Evolutionary conservation across 2,113 vertebrate species (phyloP).

Genomic region (Hucho hucho): DNA sequence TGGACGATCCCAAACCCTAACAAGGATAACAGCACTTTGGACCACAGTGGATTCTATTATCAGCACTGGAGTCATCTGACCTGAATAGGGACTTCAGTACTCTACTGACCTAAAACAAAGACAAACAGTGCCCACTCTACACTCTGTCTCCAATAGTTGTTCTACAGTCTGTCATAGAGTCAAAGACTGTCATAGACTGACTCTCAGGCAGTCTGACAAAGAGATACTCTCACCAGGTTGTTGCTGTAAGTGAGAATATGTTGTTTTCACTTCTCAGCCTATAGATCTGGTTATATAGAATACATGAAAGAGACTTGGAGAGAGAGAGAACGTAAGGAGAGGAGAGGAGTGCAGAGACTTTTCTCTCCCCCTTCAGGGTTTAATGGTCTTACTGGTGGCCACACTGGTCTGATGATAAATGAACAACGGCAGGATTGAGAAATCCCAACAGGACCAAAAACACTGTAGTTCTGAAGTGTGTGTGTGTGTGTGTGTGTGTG

Average conservation of each 20-base stretch:
- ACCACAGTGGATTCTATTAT: constrained; percentile 25
- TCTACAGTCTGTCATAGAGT: not conserved
- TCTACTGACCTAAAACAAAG: not conserved
- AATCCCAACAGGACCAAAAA: constrained; percentile 72
- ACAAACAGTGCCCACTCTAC: not conserved
- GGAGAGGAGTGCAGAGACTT: constrained; percentile 35
- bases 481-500: constrained; percentile 47
- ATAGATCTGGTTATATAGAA: too few relatives aligned
- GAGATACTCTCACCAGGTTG: not conserved
- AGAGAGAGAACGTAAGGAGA: constrained; percentile 13
- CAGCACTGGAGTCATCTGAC: not conserved
- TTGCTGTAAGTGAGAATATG: too few relatives aligned
- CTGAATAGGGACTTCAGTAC: not conserved
- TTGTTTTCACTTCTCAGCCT: too few relatives aligned
- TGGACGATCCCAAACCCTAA: not conserved
- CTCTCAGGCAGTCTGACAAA: constrained; percentile 16
- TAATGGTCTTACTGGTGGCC: constrained; percentile 59
- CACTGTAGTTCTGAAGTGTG: constrained; percentile 63
- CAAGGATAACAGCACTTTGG: constrained; percentile 56
- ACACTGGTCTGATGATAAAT: constrained; percentile 53
- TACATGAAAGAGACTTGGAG: not conserved
- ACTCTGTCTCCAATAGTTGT: not conserved
- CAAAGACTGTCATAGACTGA: not conserved
- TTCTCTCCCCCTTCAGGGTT: constrained; percentile 64
- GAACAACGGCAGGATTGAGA: constrained; percentile 45